phyloP scores from a whole-genome alignment of 2,888 invertebrate genomes.

The Chorisops tibialis region DNA sequence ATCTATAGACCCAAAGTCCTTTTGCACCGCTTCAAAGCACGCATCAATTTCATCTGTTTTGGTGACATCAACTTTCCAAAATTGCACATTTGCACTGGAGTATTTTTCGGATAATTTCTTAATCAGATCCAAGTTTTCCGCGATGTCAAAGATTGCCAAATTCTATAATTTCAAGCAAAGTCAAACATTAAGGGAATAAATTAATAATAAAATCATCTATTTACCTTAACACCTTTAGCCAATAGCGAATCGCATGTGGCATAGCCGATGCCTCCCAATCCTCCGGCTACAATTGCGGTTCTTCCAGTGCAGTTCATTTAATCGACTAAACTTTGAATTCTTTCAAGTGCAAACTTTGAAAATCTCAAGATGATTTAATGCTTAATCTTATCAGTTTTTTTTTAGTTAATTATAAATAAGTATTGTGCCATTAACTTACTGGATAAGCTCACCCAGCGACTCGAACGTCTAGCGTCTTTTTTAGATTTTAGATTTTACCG shows the following conservation, averaged over 20 bases:
- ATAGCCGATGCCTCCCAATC: slow-evolving; percentile 41
- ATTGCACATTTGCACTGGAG: slow-evolving; percentile 39
- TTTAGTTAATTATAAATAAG: too few species aligned
- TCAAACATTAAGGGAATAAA: background rate
- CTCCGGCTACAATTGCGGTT: slow-evolving; percentile 40
- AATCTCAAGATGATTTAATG: too few species aligned
- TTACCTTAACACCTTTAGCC: slow-evolving; percentile 41
- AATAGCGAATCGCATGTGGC: slow-evolving; percentile 43
- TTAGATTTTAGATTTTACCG: too few species aligned
- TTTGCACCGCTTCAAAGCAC: slow-evolving; percentile 41
- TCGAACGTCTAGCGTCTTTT: too few species aligned
- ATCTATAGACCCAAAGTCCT: slow-evolving; percentile 44
- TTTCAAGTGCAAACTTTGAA: too few species aligned
- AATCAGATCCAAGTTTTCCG: slow-evolving; percentile 46
- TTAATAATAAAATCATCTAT: slow-evolving; percentile 8
- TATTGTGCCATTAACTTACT: too few species aligned
- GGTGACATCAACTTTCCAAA: slow-evolving; percentile 44
- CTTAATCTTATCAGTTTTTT: too few species aligned
- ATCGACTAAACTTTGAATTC: too few species aligned
- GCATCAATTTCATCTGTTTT: slow-evolving; percentile 42
- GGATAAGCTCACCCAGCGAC: too few species aligned
- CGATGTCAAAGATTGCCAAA: slow-evolving; percentile 43
- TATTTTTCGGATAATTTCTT: slow-evolving; percentile 43
- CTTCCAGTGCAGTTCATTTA: slow-evolving; percentile 34
- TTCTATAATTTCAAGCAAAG: slow-evolving; percentile 39